Percentiles rank a stretch among this genome's conserved stretches.
Evolutionary conservation across 2,888 invertebrate species (phyloP).

Genomic region (Phragmatobia fuliginosa): DNA sequence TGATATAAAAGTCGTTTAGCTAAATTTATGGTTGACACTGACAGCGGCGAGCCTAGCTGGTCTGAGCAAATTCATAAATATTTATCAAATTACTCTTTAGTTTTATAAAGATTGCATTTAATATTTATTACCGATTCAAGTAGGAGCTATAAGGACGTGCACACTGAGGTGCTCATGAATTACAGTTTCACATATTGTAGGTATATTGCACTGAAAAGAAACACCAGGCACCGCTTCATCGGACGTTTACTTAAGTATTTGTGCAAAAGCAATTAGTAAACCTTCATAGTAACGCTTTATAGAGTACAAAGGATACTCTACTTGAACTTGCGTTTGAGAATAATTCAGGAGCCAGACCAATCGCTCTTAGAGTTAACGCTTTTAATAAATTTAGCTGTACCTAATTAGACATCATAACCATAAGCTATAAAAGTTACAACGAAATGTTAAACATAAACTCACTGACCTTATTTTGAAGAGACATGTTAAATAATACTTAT

Average conservation of each 20-base stretch:
- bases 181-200: not conserved
- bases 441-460: not conserved
- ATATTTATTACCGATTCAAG: constrained; percentile 3
- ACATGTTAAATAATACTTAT: not conserved
- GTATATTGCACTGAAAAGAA: not conserved
- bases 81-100: constrained; percentile 19
- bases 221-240: not conserved
- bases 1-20: constrained; percentile 50
- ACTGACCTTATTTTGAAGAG: not conserved
- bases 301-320: not conserved
- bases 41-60: constrained; percentile 35
- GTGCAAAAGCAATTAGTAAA: not conserved
- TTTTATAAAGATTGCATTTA: constrained; percentile 1
- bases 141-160: not conserved
- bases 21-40: constrained; percentile 67
- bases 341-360: not conserved
- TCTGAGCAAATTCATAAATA: constrained; percentile 58
- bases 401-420: not conserved
- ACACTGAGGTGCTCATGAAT: not conserved
- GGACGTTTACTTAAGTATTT: not conserved
- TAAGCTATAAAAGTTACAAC: not conserved
- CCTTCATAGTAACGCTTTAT: not conserved
- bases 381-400: not conserved
- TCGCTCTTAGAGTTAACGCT: not conserved
- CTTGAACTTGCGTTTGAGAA: not conserved